These are phyloP conservation scores for Frankliniella fusca DNA, from an alignment of 2,888 invertebrate species.

Conservation along the genomic window DNA sequence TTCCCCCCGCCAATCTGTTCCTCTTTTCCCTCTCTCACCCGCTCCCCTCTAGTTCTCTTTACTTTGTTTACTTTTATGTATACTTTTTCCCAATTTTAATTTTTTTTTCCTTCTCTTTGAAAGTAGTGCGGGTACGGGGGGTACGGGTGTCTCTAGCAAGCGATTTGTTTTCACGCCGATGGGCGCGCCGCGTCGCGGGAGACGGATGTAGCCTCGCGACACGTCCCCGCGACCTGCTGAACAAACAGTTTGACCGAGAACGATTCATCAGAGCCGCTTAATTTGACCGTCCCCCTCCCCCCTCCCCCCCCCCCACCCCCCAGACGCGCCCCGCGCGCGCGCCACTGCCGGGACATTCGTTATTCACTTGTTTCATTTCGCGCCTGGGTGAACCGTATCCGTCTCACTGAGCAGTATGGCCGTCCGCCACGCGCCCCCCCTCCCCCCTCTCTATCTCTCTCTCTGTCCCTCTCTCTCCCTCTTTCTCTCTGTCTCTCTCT, in stretches of 20 bases:
- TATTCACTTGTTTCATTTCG: conserved; percentile 26
- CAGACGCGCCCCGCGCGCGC: neutral
- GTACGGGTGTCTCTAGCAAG: too few species aligned
- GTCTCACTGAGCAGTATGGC: neutral
- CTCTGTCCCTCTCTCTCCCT: too few species aligned
- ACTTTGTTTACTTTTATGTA: too few species aligned
- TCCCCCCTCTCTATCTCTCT: too few species aligned
- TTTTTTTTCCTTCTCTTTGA: too few species aligned
- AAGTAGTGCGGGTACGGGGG: too few species aligned
- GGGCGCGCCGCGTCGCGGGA: neutral
- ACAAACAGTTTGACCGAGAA: neutral
- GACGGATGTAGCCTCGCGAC: neutral
- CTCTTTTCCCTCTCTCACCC: too few species aligned
- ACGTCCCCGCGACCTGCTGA: neutral
- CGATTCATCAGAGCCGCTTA: conserved; percentile 17
- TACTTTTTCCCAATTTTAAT: neutral
- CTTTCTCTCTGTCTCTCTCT: too few species aligned
- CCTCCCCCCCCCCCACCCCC: neutral
- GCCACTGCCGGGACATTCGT: neutral
- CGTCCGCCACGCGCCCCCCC: neutral
- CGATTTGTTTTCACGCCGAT: neutral
- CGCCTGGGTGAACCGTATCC: conserved; percentile 4
- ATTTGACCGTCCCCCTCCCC: neutral
- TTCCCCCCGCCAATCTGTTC: too few species aligned
- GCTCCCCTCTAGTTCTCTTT: neutral